These are phyloP conservation scores for Anorthoa munda DNA, from an alignment of 2,888 invertebrate genomes.

Conservation along the genomic window DNA sequence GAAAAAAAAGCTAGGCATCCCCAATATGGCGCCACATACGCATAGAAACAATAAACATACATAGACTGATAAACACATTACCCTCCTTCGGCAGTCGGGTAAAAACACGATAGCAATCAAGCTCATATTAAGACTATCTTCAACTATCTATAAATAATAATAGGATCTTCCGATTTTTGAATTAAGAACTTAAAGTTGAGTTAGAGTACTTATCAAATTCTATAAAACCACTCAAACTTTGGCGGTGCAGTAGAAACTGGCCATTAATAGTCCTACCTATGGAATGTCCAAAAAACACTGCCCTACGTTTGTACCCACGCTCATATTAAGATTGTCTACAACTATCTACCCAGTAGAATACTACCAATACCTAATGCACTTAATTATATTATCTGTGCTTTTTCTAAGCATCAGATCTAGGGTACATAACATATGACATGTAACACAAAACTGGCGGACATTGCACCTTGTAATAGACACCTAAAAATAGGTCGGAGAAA, in stretches of 20 bases:
- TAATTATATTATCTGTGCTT: too few species aligned
- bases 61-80: too few species aligned
- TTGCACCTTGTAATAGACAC: conserved; percentile 75
- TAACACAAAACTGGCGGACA: conserved; percentile 62
- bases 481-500: conserved; percentile 84
- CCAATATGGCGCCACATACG: too few species aligned
- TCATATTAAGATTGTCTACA: neutral
- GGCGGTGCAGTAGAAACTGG: neutral
- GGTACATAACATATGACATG: conserved; percentile 50
- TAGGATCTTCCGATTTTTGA: neutral
- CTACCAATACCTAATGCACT: neutral
- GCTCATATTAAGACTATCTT: too few species aligned
- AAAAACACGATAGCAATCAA: too few species aligned
- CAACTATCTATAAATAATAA: too few species aligned
- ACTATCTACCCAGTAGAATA: neutral
- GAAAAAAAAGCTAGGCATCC: too few species aligned
- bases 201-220: neutral
- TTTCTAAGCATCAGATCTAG: conserved; percentile 19
- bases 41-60: too few species aligned
- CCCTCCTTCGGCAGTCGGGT: too few species aligned
- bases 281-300: neutral
- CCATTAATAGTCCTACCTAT: neutral
- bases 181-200: neutral
- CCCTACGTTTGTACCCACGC: neutral
- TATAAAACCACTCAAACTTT: neutral